Evolutionary conservation across 2,113 vertebrate genomes (phyloP).

Genomic region (Protobothrops mucrosquamatus): DNA sequence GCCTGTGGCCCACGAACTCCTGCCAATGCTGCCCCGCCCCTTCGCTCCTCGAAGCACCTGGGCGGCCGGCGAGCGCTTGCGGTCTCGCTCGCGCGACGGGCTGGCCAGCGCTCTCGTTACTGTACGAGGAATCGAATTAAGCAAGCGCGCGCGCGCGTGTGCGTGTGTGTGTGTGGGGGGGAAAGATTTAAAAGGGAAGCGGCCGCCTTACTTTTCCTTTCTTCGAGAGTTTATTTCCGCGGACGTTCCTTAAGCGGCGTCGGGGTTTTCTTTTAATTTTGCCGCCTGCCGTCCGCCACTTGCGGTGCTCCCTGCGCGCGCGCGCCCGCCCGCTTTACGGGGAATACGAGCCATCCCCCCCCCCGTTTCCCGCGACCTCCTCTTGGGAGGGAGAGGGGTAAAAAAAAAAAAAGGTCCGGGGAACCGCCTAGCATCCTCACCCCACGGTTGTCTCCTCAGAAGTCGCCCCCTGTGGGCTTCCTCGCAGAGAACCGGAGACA

Average conservation of each 20-base stretch:
- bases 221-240: background rate
- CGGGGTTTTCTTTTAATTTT: background rate
- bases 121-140: background rate
- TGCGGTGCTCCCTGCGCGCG: background rate
- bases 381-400: background rate
- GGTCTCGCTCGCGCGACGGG: background rate
- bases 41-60: background rate
- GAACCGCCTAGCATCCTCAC: background rate
- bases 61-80: background rate
- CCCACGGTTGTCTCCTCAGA: background rate
- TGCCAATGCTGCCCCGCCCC: too few relatives aligned
- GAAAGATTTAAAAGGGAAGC: background rate
- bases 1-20: background rate
- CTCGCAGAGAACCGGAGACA: background rate
- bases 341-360: background rate
- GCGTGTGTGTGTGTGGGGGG: too few relatives aligned
- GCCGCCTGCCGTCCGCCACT: background rate
- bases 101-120: background rate
- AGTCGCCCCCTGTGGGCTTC: background rate
- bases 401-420: background rate
- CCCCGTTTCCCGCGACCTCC: background rate
- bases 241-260: background rate
- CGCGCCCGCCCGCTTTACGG: background rate
- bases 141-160: too few relatives aligned
- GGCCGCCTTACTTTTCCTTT: background rate